These are phyloP conservation scores for Hyperoodon ampullatus DNA, from an alignment of 2,113 vertebrate species.

Conservation along the genomic window DNA sequence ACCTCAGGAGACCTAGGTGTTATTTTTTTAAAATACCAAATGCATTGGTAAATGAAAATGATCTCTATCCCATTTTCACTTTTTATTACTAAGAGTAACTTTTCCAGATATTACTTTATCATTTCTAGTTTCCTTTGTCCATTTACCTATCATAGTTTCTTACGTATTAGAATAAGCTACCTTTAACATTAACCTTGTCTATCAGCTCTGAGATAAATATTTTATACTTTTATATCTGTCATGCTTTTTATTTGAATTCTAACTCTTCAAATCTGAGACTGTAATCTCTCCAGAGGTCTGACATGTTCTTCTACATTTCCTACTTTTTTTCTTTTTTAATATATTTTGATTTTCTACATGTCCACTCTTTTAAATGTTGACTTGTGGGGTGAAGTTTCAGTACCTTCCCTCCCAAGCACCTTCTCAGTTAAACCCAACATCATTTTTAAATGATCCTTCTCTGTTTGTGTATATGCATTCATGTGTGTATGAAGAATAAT, in stretches of 20 bases:
- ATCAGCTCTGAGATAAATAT: background rate
- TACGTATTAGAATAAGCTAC: background rate
- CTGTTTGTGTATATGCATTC: background rate
- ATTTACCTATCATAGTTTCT: background rate
- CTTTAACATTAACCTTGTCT: background rate
- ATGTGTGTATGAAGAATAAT: background rate
- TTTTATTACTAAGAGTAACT: slow-evolving; percentile 24
- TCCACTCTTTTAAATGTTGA: background rate
- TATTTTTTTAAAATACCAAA: background rate
- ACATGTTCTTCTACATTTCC: background rate
- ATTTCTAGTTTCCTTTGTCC: background rate
- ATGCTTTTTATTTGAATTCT: background rate
- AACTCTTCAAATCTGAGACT: background rate
- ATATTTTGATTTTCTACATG: background rate
- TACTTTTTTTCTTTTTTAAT: background rate
- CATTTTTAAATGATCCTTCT: background rate
- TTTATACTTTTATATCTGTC: background rate
- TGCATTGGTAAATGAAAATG: background rate
- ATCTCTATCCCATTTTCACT: background rate
- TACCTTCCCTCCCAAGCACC: background rate
- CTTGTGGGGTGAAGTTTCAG: background rate
- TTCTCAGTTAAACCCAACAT: background rate
- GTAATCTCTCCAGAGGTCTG: background rate
- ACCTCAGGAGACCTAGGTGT: background rate
- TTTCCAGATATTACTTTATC: background rate